These are phyloP conservation scores for Anas platyrhynchos DNA, from an alignment of 2,113 vertebrate genomes.

Conservation along the genomic window DNA sequence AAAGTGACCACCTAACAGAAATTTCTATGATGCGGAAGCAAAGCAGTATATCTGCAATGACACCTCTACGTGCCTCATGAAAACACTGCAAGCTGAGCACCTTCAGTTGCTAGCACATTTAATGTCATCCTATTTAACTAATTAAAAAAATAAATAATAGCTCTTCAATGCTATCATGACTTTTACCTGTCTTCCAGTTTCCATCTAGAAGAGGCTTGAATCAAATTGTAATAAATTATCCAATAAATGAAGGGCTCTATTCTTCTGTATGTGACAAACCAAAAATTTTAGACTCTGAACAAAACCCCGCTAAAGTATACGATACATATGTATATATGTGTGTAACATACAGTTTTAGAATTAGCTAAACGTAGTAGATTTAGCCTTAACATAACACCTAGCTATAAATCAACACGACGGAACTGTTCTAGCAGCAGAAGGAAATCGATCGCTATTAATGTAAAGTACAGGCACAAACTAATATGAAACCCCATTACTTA, in stretches of 20 bases:
- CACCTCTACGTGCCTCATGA: not conserved
- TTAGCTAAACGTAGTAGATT: not conserved
- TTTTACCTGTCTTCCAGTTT: not conserved
- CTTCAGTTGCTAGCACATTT: not conserved
- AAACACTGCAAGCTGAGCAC: not conserved
- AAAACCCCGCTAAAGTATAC: not conserved
- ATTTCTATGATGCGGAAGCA: not conserved
- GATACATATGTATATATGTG: not conserved
- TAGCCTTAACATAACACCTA: not conserved
- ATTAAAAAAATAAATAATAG: not conserved
- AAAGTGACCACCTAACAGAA: not conserved
- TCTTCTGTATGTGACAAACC: not conserved
- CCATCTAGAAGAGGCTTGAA: not conserved
- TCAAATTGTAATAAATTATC: not conserved
- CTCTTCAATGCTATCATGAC: not conserved
- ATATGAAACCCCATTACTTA: not conserved
- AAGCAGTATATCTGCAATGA: not conserved
- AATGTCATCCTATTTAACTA: not conserved
- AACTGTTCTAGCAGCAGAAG: not conserved
- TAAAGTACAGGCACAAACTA: not conserved
- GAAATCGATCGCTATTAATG: not conserved
- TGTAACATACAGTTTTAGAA: not conserved
- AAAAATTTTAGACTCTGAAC: not conserved
- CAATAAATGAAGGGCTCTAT: not conserved
- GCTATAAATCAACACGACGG: not conserved